Conservation (phyloP, 2,797 vertebrate genomes). For the Cyprinodon diabolis region DNA sequence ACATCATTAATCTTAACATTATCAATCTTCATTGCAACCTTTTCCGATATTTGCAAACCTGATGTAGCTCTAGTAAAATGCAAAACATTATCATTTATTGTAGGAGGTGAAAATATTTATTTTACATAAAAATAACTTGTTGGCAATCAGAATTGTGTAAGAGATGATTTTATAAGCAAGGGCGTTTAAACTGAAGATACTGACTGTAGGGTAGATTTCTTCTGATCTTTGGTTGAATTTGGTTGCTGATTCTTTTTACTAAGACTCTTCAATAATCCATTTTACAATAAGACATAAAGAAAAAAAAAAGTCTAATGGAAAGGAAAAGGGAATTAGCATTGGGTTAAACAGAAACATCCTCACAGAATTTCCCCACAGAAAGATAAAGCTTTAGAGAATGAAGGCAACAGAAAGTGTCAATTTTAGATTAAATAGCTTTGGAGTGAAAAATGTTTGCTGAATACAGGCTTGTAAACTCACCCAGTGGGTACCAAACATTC, state of each 20-base stretch:
- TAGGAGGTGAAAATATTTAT: not conserved
- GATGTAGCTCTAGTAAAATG: too few relatives aligned
- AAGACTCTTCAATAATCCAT: constrained; percentile 3
- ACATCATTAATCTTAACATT: not conserved
- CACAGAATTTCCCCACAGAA: constrained; percentile 19
- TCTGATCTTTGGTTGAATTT: too few relatives aligned
- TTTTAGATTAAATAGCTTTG: constrained; percentile 40
- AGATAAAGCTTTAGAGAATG: constrained; percentile 14
- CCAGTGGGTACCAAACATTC: constrained; percentile 11
- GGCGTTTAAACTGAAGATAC: not conserved
- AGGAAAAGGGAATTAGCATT: constrained; percentile 19
- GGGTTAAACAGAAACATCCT: constrained; percentile 19
- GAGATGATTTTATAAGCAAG: not conserved
- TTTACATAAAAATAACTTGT: not conserved
- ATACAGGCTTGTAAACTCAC: constrained; percentile 18
- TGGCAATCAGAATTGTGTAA: not conserved
- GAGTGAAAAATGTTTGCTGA: constrained; percentile 38
- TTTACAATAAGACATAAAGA: constrained; percentile 2
- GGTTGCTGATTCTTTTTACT: not conserved
- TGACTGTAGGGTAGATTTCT: too few relatives aligned
- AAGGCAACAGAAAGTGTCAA: constrained; percentile 32
- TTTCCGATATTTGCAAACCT: not conserved
- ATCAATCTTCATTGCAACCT: not conserved
- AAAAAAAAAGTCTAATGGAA: constrained; percentile 6
- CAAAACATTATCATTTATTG: not conserved